Conservation (phyloP, 2,888 invertebrate genomes). For the Ceratothoa steindachneri region DNA sequence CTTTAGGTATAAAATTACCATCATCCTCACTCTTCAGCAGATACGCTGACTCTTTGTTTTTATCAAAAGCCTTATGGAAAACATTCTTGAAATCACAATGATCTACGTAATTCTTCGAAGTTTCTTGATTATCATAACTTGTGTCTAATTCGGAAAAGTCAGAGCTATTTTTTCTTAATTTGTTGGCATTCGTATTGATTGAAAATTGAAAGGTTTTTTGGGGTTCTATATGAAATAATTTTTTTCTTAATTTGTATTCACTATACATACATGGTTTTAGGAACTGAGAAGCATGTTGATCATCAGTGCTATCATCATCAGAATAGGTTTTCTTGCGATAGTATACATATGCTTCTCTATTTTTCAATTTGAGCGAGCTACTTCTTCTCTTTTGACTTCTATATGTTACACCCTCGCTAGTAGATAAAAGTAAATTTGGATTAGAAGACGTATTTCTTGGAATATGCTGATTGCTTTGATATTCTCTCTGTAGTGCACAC, state of each 20-base stretch:
- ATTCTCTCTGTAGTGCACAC: neutral
- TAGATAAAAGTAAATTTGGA: neutral
- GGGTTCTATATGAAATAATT: neutral
- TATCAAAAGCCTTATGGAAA: too few species aligned
- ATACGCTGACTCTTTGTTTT: too few species aligned
- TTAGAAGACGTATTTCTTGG: neutral
- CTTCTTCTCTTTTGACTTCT: neutral
- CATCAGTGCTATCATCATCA: neutral
- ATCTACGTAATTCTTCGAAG: too few species aligned
- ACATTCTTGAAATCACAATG: too few species aligned
- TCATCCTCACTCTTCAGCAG: too few species aligned
- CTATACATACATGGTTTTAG: neutral
- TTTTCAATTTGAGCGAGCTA: neutral
- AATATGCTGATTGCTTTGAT: neutral
- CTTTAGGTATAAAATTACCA: too few species aligned
- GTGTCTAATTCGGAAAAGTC: too few species aligned
- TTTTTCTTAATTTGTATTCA: neutral
- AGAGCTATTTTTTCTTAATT: neutral
- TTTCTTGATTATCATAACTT: too few species aligned
- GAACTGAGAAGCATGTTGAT: neutral
- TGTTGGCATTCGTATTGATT: neutral
- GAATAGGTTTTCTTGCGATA: neutral
- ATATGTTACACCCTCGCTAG: neutral
- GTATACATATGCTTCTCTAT: neutral
- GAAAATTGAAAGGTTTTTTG: neutral